A percentile compares a stretch with the other conserved stretches of the same genome.
Evolutionary conservation across 2,888 invertebrate species (phyloP).

Genomic region (Amorpha juglandis): DNA sequence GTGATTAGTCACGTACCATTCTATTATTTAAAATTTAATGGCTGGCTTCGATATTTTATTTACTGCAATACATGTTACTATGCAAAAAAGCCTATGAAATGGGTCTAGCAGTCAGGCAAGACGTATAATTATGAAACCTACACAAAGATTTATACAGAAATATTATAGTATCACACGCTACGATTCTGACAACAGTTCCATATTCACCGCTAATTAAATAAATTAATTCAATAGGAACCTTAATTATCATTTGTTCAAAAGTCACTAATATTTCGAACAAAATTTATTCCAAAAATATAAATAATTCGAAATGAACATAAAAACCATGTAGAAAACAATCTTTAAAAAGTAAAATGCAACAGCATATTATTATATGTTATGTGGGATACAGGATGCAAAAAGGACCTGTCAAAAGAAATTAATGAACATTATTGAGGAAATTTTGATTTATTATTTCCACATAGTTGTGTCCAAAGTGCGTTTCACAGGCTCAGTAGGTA

Average conservation of each 20-base stretch:
- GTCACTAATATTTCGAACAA: slow-evolving; percentile 72
- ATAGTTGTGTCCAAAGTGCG: slow-evolving; percentile 83
- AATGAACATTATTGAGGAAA: slow-evolving; percentile 76
- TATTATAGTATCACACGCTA: slow-evolving; percentile 2
- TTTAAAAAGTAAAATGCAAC: slow-evolving; percentile 73
- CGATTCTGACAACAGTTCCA: slow-evolving; percentile 25
- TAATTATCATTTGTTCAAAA: slow-evolving; percentile 78
- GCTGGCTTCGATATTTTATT: neutral
- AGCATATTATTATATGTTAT: slow-evolving; percentile 52
- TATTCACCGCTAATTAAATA: slow-evolving; percentile 25
- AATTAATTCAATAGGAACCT: slow-evolving; percentile 67
- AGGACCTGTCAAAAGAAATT: slow-evolving; percentile 82
- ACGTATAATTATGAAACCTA: neutral
- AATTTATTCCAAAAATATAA: slow-evolving; percentile 84
- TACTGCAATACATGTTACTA: slow-evolving; percentile 8
- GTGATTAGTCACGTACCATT: neutral
- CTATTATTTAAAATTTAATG: neutral
- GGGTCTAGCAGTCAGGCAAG: slow-evolving; percentile 2
- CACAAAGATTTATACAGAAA: slow-evolving; percentile 2
- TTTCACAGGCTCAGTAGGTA: slow-evolving; percentile 81
- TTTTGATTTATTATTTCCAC: slow-evolving; percentile 84
- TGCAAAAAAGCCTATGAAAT: slow-evolving; percentile 16
- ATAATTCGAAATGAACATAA: slow-evolving; percentile 80
- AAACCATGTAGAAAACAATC: slow-evolving; percentile 82
- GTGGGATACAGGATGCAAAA: slow-evolving; percentile 74